Evolutionary conservation across 2,797 vertebrate genomes (phyloP), one percentile per base, ranked within the genome.

Genomic region (Pipistrellus pygmaeus): DNA sequence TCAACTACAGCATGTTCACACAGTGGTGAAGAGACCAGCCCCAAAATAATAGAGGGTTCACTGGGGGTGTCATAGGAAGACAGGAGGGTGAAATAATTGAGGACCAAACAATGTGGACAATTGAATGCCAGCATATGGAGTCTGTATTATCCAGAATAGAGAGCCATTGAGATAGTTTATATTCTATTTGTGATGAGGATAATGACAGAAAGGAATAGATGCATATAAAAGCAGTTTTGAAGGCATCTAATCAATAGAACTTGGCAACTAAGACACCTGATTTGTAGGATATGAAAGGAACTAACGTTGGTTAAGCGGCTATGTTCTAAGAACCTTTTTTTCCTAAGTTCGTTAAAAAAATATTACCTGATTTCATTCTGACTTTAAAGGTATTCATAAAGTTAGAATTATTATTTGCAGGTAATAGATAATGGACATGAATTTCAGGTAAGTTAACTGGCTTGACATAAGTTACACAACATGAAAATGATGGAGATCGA

Each of bases 291-390:
- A 21, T 46, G 25, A 88, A 94, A 51, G 46, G 10, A 75, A 69
- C 4, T 51, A 72, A 66, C 5, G 44, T 0, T 46, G 15, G 6
- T 71, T 55, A 53, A 80, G 9, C 21, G 38, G 3, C 14, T 80
- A 35, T 2, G 13, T 82, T 69, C 20, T 13, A 85, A 46, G 41
- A 46, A 0, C 8, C 12, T 64, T 81, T 81, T 12, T 18, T 41
- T 15, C 6, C 6, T 15, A 73, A 69, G 57, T n/a, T 80, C 9
- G 44, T 92, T 23, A 73, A 75, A 91, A 88, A 48, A 18, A 53
- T 68, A 62, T 89, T n/a, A 66, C 5, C 27, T 78, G 9, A 94
- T 88, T 80, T 75, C 64, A 75, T 51, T 89, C 18, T 89, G 10
- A 64, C 53, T 66, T 83, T 46, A 75, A 93, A 68, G 51, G 30